These are phyloP conservation scores for Spinus olivaceus DNA, from an alignment of 2,797 vertebrate species.

Conservation along the genomic window DNA sequence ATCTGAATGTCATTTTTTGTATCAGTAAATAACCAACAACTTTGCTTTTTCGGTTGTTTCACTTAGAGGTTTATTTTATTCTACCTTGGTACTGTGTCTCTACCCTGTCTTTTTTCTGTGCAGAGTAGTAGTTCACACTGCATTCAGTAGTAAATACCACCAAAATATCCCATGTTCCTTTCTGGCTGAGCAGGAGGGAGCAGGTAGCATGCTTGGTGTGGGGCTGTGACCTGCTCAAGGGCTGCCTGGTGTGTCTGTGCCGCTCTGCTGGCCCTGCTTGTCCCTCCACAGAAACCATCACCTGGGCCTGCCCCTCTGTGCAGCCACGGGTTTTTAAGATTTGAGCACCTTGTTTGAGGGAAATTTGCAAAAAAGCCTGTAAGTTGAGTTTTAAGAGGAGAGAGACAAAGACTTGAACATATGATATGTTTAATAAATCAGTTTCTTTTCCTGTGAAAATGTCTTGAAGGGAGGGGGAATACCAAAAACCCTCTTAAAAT, in stretches of 20 bases:
- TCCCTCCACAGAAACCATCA: neutral
- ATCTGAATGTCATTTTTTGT: neutral
- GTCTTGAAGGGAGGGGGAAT: neutral
- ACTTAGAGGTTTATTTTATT: neutral
- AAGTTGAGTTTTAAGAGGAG: neutral
- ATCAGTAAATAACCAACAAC: neutral
- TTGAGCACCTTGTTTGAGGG: neutral
- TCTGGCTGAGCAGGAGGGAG: neutral
- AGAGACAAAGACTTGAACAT: neutral
- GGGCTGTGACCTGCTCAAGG: accelerated
- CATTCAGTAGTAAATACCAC: neutral
- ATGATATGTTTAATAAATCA: neutral
- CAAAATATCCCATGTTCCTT: accelerated
- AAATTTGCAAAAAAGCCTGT: neutral
- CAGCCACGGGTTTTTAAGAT: neutral
- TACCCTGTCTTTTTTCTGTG: neutral
- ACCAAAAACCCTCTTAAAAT: neutral
- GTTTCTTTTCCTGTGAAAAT: neutral
- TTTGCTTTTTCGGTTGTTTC: neutral
- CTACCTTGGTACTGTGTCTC: neutral
- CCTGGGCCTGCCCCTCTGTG: neutral
- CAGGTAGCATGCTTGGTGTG: neutral
- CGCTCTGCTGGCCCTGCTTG: neutral
- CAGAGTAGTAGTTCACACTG: neutral
- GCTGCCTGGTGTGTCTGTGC: neutral